Conservation (phyloP, 1,140 invertebrate genomes). For the Probaryconus sp. region DNA sequence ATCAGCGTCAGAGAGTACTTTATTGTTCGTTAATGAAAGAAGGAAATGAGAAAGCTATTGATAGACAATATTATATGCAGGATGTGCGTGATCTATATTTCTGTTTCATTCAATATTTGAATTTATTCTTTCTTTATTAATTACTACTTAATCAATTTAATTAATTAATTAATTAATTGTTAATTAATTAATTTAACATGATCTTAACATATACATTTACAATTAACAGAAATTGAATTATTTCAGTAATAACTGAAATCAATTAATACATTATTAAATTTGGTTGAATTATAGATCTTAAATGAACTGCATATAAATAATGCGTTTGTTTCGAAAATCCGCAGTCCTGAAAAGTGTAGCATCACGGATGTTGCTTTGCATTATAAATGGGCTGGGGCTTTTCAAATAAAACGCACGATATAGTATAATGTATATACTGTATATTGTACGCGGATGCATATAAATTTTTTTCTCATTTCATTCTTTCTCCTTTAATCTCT, state of each 20-base stretch:
- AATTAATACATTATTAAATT: no score
- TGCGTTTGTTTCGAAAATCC: conserved; percentile 21
- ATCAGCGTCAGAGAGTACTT: conserved; percentile 61
- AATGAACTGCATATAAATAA: conserved; percentile 23
- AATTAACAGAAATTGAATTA: no score
- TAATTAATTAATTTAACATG: not conserved
- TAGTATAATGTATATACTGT: conserved; percentile 38
- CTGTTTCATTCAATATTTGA: no score
- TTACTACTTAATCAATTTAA: no score
- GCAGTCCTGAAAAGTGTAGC: conserved; percentile 9
- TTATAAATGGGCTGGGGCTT: conserved; percentile 16
- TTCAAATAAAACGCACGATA: conserved; percentile 23
- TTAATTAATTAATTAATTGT: no score
- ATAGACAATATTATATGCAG: conserved; percentile 28
- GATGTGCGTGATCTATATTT: no score
- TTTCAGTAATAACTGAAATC: no score
- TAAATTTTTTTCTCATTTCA: conserved; percentile 57
- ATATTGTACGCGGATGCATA: conserved; percentile 32
- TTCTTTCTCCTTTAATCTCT: conserved; percentile 61
- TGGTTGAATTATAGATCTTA: conserved; percentile 9
- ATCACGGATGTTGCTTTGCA: conserved; percentile 7
- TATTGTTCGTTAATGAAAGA: conserved; percentile 59
- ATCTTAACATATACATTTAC: not conserved
- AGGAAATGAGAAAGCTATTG: conserved; percentile 55
- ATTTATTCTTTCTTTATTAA: no score